phyloP scores from a whole-genome alignment of 2,113 vertebrate species.

The Fulmarus glacialis region DNA sequence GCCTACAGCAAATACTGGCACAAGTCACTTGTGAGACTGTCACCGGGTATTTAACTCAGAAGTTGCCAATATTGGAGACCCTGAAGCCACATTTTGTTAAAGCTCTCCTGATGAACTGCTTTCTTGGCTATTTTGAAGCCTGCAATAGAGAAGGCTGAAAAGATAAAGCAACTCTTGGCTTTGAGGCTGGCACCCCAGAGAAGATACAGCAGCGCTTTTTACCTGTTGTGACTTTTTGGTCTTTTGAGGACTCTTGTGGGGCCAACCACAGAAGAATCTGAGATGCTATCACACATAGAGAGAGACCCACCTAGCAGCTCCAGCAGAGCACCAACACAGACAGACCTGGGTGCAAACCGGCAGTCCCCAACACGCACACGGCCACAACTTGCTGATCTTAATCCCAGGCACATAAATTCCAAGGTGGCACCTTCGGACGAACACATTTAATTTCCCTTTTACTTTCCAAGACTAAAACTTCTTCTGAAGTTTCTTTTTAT shows the following conservation, averaged over 20 bases:
- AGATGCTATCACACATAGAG: not conserved
- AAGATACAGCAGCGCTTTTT: not conserved
- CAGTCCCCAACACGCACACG: rapidly evolving
- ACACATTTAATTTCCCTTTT: not conserved
- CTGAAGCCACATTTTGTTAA: not conserved
- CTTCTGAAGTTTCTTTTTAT: not conserved
- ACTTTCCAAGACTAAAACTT: not conserved
- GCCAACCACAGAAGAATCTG: not conserved
- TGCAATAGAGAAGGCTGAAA: not conserved
- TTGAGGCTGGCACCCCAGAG: not conserved
- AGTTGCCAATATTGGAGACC: not conserved
- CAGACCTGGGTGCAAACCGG: not conserved
- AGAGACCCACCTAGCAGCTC: not conserved
- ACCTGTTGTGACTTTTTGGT: not conserved
- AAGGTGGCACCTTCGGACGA: not conserved
- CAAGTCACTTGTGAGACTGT: not conserved
- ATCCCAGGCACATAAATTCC: not conserved
- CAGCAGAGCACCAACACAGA: not conserved
- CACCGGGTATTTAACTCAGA: not conserved
- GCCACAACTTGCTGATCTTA: not conserved
- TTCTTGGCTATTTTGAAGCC: not conserved
- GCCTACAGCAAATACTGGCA: not conserved
- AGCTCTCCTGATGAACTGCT: not conserved
- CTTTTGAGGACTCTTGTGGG: not conserved
- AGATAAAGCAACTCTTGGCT: not conserved